phyloP scores from a whole-genome alignment of 2,113 vertebrate species.

The Ptychochromis oligacanthus region DNA sequence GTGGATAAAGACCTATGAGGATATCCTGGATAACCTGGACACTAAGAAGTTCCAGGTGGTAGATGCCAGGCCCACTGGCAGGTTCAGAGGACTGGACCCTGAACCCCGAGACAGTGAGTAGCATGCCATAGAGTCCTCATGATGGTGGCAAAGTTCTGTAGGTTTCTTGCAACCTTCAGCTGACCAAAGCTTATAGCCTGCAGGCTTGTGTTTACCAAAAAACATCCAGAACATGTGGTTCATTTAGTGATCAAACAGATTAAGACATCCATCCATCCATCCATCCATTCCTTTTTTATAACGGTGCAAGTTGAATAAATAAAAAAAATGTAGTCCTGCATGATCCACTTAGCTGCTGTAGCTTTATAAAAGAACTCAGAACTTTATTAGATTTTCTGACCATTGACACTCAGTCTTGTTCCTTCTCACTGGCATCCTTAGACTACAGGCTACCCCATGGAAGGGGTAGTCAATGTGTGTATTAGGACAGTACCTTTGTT shows the following conservation, averaged over 20 bases:
- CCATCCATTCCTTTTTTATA: too few species aligned
- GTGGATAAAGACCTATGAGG: conserved; percentile 85
- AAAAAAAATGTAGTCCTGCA: too few species aligned
- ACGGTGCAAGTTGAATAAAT: too few species aligned
- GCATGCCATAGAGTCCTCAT: neutral
- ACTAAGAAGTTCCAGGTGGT: conserved; percentile 85
- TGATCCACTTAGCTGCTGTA: neutral
- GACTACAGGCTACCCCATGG: rapidly evolving
- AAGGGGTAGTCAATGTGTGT: neutral
- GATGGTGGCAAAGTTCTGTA: neutral
- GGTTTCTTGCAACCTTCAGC: neutral
- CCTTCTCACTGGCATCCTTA: neutral
- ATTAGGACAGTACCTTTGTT: too few species aligned
- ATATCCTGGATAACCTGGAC: conserved; percentile 88
- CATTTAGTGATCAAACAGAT: too few species aligned
- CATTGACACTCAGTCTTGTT: neutral
- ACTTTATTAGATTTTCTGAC: neutral
- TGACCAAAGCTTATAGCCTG: neutral
- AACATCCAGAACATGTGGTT: too few species aligned
- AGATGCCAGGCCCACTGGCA: conserved; percentile 84
- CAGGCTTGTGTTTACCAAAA: too few species aligned
- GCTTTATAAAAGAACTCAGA: neutral
- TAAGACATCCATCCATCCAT: too few species aligned
- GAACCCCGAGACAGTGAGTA: conserved; percentile 90
- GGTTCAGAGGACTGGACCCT: conserved; percentile 87